Base-by-base conservation (phyloP, 2,797 vertebrate species). In the Pogoniulus pusillus region DNA sequence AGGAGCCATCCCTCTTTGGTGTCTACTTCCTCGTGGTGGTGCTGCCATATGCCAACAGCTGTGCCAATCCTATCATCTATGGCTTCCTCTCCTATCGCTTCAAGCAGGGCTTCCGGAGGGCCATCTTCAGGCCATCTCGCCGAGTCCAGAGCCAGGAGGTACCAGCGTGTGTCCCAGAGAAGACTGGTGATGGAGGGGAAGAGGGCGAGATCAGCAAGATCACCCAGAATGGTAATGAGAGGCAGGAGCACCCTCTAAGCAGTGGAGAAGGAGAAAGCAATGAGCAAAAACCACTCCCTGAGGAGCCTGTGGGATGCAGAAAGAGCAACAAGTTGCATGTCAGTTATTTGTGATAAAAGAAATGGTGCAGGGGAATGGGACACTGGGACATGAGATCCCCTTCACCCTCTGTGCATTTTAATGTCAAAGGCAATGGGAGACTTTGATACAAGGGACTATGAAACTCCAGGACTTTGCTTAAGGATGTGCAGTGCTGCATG, bases 71-170 rank as follows among this genome's bases (percentile, higher is more conserved):
- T 10, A 96, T 99, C 93, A 98, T 99, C 74, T 99, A 99, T 0
- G 98, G 98, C 94, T 99, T 99, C 94, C 98, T 99, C 92, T 99
- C 98, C 8, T 98, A 99, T 94, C 99, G 99, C 97, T 99, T 99
- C 97, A 98, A 98, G 95, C 98, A 99, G 96, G 99, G 98, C 85
- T 99, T 99, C 97, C 98, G 98, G 82, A 98, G 98, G 93, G 98
- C 98, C 89, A 91, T 98, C 89, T 86, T 98, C 69, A 96, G 97
- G 70, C 97, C 97, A 0, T 98, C 97, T 16, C 97, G 98, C 20
- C 96, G 97, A 2, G 96, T 98, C 27, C 86, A 96, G 73, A 97
- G 93, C 95, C 97, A 97, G 85, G 97, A 97, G 27, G 66, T 89
- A 26, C 85, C 94, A 1, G 85, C 66, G 0, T 92, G 95, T 3